A percentile compares a stretch with the other conserved stretches of the same genome.
Conservation (phyloP, 2,113 vertebrate genomes). For the Mustela nigripes region DNA sequence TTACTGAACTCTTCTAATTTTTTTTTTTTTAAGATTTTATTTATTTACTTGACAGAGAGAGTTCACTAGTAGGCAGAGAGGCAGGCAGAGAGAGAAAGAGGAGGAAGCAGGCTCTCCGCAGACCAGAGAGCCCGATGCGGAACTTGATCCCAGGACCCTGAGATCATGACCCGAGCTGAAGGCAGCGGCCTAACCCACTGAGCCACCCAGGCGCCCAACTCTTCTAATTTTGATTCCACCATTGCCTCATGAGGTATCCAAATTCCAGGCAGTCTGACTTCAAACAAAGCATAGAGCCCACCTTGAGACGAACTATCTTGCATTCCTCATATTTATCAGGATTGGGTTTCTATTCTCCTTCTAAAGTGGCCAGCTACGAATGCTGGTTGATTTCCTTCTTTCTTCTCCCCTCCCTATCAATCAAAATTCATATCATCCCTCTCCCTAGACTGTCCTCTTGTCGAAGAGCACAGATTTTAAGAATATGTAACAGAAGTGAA, state of each 20-base stretch:
- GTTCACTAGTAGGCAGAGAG: too few relatives aligned
- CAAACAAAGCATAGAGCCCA: background rate
- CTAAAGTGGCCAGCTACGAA: background rate
- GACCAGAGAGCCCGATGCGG: too few relatives aligned
- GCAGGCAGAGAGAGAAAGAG: too few relatives aligned
- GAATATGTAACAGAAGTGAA: background rate
- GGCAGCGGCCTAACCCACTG: too few relatives aligned
- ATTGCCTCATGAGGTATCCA: background rate
- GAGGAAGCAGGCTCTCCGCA: too few relatives aligned
- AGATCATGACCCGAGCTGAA: too few relatives aligned
- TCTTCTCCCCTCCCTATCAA: background rate
- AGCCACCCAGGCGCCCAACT: background rate
- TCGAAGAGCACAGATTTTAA: slow-evolving; percentile 46
- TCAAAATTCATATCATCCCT: background rate
- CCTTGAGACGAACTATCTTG: slow-evolving; percentile 28
- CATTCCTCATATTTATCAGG: slow-evolving; percentile 46
- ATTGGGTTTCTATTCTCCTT: background rate
- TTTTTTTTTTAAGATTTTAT: too few relatives aligned
- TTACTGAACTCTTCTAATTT: slow-evolving; percentile 2
- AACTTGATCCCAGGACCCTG: too few relatives aligned
- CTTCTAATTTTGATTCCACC: slow-evolving; percentile 21
- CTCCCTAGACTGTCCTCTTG: background rate
- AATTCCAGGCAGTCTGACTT: slow-evolving; percentile 52
- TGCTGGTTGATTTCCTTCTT: slow-evolving; percentile 15
- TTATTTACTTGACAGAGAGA: too few relatives aligned